These are phyloP conservation scores for Rhinatrema bivittatum DNA, from an alignment of 2,797 vertebrate genomes.

Conservation along the genomic window DNA sequence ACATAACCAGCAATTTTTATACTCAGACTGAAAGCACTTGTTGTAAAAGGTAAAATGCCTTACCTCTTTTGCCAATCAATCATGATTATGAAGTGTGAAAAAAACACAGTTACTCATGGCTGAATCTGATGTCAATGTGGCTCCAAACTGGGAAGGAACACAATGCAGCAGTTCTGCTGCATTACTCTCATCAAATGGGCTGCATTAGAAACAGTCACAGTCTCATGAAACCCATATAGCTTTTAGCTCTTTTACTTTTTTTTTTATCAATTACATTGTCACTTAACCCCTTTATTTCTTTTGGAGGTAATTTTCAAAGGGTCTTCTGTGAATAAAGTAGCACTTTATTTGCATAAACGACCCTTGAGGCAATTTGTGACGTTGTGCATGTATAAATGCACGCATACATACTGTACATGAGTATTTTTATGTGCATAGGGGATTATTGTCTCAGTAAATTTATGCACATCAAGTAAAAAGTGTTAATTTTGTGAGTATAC, in stretches of 20 bases:
- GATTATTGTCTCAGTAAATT: too few relatives aligned
- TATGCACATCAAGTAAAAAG: too few relatives aligned
- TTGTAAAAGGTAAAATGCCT: conserved; percentile 15
- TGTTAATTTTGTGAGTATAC: too few relatives aligned
- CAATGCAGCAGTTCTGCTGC: conserved; percentile 11
- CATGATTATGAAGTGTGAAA: conserved; percentile 16
- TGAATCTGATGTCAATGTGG: conserved; percentile 13
- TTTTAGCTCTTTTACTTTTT: conserved; percentile 17
- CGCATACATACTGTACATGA: too few relatives aligned
- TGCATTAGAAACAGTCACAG: conserved; percentile 28
- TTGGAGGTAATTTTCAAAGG: too few relatives aligned
- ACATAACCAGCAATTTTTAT: background rate
- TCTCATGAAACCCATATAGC: conserved; percentile 11
- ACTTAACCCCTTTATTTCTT: conserved; percentile 13
- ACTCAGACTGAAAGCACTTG: background rate
- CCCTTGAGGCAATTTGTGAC: too few relatives aligned
- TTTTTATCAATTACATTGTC: background rate
- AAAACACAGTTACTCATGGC: background rate
- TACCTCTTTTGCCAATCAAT: conserved; percentile 21
- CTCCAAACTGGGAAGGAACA: conserved; percentile 4
- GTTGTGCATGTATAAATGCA: too few relatives aligned
- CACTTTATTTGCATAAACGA: too few relatives aligned
- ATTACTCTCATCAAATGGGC: conserved; percentile 23
- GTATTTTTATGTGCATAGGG: too few relatives aligned
- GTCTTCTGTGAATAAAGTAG: too few relatives aligned